Percentiles rank a stretch among this genome's conserved stretches.
phyloP scores from a whole-genome alignment of 2,888 invertebrate species.

The Embidobia sp. region DNA sequence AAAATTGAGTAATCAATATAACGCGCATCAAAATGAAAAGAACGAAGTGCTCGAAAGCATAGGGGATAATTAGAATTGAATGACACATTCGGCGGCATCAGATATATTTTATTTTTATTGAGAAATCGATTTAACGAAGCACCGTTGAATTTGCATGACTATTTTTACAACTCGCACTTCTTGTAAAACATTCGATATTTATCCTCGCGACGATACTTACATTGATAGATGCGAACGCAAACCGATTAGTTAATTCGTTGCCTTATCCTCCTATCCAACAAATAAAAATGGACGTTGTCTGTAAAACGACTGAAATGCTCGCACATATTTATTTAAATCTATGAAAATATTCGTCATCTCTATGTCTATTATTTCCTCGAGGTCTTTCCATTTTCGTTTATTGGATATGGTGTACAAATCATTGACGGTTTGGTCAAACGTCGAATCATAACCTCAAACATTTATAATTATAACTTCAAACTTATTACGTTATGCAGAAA shows the following conservation, averaged over 20 bases:
- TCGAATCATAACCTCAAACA: constrained; percentile 3
- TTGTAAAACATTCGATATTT: constrained; percentile 60
- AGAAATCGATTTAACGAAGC: constrained; percentile 65
- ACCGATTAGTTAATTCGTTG: constrained; percentile 39
- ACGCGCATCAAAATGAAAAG: no score
- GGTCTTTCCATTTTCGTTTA: constrained; percentile 49
- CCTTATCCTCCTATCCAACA: constrained; percentile 46
- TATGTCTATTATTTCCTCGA: constrained; percentile 16
- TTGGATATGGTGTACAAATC: constrained; percentile 40
- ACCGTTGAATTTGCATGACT: constrained; percentile 63
- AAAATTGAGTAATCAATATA: no score
- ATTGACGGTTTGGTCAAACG: constrained; percentile 3
- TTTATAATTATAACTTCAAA: no score
- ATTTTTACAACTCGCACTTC: constrained; percentile 52
- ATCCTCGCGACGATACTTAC: constrained; percentile 45
- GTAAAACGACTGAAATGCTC: constrained; percentile 19
- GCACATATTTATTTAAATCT: constrained; percentile 37
- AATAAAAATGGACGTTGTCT: constrained; percentile 46
- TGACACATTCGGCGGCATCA: constrained; percentile 6
- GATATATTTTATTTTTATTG: constrained; percentile 58
- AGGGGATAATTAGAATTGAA: not conserved
- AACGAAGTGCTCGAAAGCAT: no score
- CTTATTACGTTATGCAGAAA: no score
- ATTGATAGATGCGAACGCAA: constrained; percentile 22
- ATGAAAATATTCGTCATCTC: constrained; percentile 46